Conservation (phyloP, 1,140 invertebrate species). For the Trachymyrmex septentrionalis region DNA sequence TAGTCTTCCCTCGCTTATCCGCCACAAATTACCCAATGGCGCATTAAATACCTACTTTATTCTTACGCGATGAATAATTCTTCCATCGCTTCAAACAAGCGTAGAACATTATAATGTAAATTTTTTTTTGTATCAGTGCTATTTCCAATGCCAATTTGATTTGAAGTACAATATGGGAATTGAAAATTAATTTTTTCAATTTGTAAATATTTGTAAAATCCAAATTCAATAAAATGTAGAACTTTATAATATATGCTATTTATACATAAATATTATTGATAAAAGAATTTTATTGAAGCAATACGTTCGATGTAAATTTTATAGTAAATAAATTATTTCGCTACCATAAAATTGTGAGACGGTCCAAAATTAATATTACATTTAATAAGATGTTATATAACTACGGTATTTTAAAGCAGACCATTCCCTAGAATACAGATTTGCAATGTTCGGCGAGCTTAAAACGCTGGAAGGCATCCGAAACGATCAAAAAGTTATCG, state of each 20-base stretch:
- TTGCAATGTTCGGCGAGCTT: constrained; percentile 36
- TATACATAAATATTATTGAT: neutral
- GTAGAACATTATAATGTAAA: neutral
- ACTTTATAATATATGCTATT: neutral
- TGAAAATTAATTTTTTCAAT: neutral
- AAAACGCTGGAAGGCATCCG: constrained; percentile 37
- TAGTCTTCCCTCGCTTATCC: constrained; percentile 65
- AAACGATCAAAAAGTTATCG: constrained; percentile 66
- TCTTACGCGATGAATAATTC: constrained; percentile 78
- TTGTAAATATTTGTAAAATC: neutral
- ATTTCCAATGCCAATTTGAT: neutral
- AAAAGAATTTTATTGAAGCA: neutral
- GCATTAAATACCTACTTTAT: constrained; percentile 74
- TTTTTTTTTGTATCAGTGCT: neutral
- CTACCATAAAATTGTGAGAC: neutral
- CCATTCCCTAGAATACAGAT: constrained; percentile 33
- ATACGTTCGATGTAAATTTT: neutral
- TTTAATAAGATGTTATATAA: constrained; percentile 25
- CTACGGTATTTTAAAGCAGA: constrained; percentile 19
- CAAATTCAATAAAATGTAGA: neutral
- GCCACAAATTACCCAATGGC: constrained; percentile 82
- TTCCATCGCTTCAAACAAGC: constrained; percentile 47
- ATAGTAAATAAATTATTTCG: neutral
- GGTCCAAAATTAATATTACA: neutral
- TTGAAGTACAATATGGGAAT: neutral